phyloP scores from a whole-genome alignment of 2,888 invertebrate species.

The Calliphora vomitoria region DNA sequence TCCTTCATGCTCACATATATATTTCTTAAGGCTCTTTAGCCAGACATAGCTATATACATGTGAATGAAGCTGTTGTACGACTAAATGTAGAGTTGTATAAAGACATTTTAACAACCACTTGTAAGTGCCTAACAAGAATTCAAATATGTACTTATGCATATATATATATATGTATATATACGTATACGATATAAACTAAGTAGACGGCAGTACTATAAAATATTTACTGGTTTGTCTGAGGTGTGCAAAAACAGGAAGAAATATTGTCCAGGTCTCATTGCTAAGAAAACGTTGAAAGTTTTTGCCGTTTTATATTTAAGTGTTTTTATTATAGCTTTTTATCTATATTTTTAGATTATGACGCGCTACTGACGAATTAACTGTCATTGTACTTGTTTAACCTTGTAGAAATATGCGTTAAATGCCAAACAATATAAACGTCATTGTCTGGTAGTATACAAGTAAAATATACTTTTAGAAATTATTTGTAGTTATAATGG shows the following conservation, averaged over 20 bases:
- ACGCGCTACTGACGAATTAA: constrained; percentile 58
- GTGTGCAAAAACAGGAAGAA: background rate
- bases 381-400: constrained; percentile 58
- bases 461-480: constrained; percentile 9
- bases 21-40: background rate
- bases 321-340: background rate
- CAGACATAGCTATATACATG: background rate
- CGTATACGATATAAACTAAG: background rate
- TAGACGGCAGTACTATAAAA: background rate
- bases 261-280: constrained; percentile 51
- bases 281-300: background rate
- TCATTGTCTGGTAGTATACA: constrained; percentile 19
- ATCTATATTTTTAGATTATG: constrained; percentile 52
- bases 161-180: background rate
- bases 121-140: constrained; percentile 30
- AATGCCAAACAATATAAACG: constrained; percentile 56
- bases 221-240: background rate
- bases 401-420: constrained; percentile 44
- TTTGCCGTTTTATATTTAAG: background rate
- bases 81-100: background rate
- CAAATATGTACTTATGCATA: background rate
- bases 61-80: background rate
- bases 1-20: background rate
- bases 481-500: constrained; percentile 13
- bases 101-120: constrained; percentile 52